phyloP scores from a whole-genome alignment of 2,888 invertebrate species.

The Agrilus cyanescens region DNA sequence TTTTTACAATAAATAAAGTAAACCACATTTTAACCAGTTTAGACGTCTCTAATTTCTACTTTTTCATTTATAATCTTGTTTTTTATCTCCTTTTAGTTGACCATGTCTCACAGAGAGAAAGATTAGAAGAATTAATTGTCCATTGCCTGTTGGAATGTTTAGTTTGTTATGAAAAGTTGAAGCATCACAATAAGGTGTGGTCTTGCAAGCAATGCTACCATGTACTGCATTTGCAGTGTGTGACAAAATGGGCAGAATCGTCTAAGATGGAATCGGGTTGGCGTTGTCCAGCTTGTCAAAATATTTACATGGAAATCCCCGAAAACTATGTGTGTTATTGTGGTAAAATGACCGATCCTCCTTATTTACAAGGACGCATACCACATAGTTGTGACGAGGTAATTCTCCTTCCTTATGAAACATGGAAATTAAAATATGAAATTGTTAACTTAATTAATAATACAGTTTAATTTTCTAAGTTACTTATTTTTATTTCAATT shows the following conservation, averaged over 20 bases:
- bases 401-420: too few relatives aligned
- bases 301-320: slow-evolving; percentile 60
- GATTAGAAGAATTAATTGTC: slow-evolving; percentile 72
- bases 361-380: slow-evolving; percentile 60
- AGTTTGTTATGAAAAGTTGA: slow-evolving; percentile 84
- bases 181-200: slow-evolving; percentile 76
- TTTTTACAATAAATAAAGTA: too few relatives aligned
- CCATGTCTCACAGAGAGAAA: slow-evolving; percentile 67
- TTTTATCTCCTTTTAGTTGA: slow-evolving; percentile 33
- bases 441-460: too few relatives aligned
- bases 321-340: slow-evolving; percentile 84
- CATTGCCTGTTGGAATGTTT: slow-evolving; percentile 80
- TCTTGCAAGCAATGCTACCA: slow-evolving; percentile 86
- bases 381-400: slow-evolving; percentile 86
- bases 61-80: not conserved
- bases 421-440: too few relatives aligned
- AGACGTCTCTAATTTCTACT: not conserved
- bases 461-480: too few relatives aligned
- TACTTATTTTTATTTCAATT: too few relatives aligned
- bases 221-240: slow-evolving; percentile 82
- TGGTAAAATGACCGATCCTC: slow-evolving; percentile 64
- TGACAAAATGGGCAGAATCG: slow-evolving; percentile 82
- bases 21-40: too few relatives aligned
- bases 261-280: slow-evolving; percentile 69
- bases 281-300: slow-evolving; percentile 96